phyloP scores from a whole-genome alignment of 2,113 vertebrate species.

The Megalops atlanticus region DNA sequence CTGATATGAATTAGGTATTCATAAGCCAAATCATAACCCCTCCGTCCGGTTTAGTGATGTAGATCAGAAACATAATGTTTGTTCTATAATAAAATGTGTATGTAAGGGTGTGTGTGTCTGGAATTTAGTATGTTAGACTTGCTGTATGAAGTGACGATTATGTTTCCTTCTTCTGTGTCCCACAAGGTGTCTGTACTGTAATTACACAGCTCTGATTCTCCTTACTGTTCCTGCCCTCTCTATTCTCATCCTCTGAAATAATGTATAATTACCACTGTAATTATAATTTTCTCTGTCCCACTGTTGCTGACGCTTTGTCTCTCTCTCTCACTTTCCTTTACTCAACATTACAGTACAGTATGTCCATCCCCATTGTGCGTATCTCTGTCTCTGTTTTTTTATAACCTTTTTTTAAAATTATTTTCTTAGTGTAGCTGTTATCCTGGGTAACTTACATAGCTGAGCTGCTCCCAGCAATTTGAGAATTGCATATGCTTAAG shows the following conservation, averaged over 20 bases:
- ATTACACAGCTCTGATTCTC: slow-evolving; percentile 63
- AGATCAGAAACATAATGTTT: too few species aligned
- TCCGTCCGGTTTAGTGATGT: too few species aligned
- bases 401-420: too few species aligned
- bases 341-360: neutral
- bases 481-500: too few species aligned
- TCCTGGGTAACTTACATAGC: too few species aligned
- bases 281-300: slow-evolving; percentile 65
- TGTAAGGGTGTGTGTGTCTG: neutral
- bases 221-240: slow-evolving; percentile 46
- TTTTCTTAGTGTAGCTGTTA: too few species aligned
- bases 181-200: slow-evolving; percentile 61
- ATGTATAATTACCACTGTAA: slow-evolving; percentile 74
- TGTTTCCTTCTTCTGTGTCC: slow-evolving; percentile 46
- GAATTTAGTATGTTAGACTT: neutral
- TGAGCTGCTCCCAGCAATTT: too few species aligned
- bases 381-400: slow-evolving; percentile 28
- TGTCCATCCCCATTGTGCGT: neutral
- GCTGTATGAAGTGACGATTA: slow-evolving; percentile 27
- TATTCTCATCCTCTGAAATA: slow-evolving; percentile 57
- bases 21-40: too few species aligned
- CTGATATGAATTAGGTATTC: too few species aligned
- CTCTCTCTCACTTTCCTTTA: slow-evolving; percentile 19
- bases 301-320: slow-evolving; percentile 60
- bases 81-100: too few species aligned